phyloP scores from a whole-genome alignment of 2,797 vertebrate species.

The Pitangus sulphuratus region DNA sequence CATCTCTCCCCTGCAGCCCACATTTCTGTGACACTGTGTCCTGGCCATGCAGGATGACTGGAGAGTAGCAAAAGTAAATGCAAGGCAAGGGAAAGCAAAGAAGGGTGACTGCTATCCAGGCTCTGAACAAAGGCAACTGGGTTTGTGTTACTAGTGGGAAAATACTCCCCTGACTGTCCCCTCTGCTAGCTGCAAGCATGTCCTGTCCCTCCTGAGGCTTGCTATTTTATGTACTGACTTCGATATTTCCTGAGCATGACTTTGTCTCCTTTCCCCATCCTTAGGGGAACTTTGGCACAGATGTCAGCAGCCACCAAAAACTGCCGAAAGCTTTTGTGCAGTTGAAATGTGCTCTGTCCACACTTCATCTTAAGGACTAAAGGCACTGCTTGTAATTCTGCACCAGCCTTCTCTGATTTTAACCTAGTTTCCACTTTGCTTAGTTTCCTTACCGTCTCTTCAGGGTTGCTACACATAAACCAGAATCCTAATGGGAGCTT shows the following conservation, averaged over 20 bases:
- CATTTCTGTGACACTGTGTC: background rate
- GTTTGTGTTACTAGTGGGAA: background rate
- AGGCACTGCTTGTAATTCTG: conserved; percentile 54
- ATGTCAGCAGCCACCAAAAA: conserved; percentile 29
- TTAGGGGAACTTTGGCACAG: conserved; percentile 11
- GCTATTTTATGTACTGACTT: background rate
- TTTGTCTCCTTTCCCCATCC: background rate
- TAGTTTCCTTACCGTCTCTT: background rate
- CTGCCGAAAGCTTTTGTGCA: background rate
- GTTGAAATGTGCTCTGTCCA: background rate
- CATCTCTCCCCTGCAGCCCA: accelerated
- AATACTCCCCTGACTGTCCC: background rate
- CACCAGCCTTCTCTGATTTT: conserved; percentile 15
- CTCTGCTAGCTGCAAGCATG: background rate
- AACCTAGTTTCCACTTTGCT: conserved; percentile 39
- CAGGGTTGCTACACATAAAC: background rate
- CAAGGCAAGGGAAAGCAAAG: background rate
- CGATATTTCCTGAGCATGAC: background rate
- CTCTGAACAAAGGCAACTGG: background rate
- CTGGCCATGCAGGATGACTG: background rate
- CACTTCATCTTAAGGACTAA: background rate
- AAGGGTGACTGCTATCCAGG: background rate
- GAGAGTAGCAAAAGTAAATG: background rate
- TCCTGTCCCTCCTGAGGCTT: background rate
- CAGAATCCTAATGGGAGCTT: background rate